phyloP scores from a whole-genome alignment of 2,888 invertebrate genomes.

The Calameuta pallipes region DNA sequence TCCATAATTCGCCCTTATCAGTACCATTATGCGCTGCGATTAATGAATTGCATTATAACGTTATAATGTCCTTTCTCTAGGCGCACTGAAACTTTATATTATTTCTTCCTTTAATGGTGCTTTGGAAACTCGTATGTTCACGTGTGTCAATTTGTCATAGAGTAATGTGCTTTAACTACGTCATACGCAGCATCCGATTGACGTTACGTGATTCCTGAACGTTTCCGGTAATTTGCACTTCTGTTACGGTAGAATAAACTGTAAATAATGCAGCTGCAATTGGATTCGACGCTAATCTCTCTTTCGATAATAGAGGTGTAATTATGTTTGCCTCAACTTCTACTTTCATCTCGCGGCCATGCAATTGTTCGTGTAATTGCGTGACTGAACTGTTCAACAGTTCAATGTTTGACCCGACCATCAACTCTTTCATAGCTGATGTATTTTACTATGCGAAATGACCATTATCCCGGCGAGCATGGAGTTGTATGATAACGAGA shows the following conservation, averaged over 20 bases:
- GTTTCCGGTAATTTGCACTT: neutral
- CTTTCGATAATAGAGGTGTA: conserved; percentile 22
- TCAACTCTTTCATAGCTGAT: neutral
- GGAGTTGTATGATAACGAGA: neutral
- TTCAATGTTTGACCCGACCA: neutral
- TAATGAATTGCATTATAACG: neutral
- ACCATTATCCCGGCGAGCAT: neutral
- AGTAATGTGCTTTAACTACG: neutral
- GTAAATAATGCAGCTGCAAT: neutral
- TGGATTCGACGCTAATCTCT: conserved; percentile 23
- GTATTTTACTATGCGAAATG: neutral
- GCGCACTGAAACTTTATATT: neutral
- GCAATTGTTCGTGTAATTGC: neutral
- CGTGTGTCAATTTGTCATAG: neutral
- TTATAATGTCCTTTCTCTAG: neutral
- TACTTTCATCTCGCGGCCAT: conserved; percentile 4
- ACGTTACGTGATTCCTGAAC: neutral
- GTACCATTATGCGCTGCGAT: neutral
- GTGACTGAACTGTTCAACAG: neutral
- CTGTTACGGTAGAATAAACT: neutral
- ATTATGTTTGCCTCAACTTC: conserved; percentile 13
- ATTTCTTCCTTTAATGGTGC: neutral
- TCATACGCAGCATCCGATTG: neutral
- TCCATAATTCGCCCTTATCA: neutral
- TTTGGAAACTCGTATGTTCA: neutral